Evolutionary conservation across 2,113 vertebrate genomes (phyloP).

Genomic region (Cyprinus carpio): DNA sequence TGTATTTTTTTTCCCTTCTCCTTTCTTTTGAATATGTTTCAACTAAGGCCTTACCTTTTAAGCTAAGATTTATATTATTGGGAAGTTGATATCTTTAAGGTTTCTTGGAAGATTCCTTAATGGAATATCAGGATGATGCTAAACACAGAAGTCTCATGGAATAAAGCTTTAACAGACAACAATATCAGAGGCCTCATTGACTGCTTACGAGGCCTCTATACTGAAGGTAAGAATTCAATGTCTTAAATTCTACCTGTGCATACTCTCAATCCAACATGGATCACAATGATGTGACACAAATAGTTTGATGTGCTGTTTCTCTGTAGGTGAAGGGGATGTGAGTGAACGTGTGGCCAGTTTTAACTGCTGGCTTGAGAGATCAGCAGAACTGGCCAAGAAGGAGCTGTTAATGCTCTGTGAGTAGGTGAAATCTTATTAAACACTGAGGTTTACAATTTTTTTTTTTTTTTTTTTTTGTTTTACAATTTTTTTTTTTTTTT

Average conservation of each 20-base stretch:
- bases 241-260: neutral
- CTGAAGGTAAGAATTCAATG: slow-evolving; percentile 53
- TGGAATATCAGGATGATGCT: slow-evolving; percentile 12
- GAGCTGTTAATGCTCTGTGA: slow-evolving; percentile 65
- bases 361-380: slow-evolving; percentile 63
- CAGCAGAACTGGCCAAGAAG: slow-evolving; percentile 63
- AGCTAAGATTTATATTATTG: neutral
- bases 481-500: too few relatives aligned
- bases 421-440: slow-evolving; percentile 32
- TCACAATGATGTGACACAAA: neutral
- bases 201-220: slow-evolving; percentile 48
- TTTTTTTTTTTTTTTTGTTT: too few relatives aligned
- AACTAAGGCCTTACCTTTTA: neutral
- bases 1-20: neutral
- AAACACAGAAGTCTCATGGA: slow-evolving; percentile 57
- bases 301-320: slow-evolving; percentile 2
- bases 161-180: slow-evolving; percentile 60
- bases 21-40: neutral
- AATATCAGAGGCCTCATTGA: slow-evolving; percentile 60
- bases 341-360: slow-evolving; percentile 43
- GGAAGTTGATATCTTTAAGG: neutral
- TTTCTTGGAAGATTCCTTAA: neutral
- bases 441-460: slow-evolving; percentile 7
- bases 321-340: neutral
- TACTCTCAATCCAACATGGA: neutral